Percentiles rank a stretch among this genome's conserved stretches.
These are phyloP conservation scores for Liopterus haemorrhoidalis DNA, from an alignment of 2,888 invertebrate species.

Conservation along the genomic window DNA sequence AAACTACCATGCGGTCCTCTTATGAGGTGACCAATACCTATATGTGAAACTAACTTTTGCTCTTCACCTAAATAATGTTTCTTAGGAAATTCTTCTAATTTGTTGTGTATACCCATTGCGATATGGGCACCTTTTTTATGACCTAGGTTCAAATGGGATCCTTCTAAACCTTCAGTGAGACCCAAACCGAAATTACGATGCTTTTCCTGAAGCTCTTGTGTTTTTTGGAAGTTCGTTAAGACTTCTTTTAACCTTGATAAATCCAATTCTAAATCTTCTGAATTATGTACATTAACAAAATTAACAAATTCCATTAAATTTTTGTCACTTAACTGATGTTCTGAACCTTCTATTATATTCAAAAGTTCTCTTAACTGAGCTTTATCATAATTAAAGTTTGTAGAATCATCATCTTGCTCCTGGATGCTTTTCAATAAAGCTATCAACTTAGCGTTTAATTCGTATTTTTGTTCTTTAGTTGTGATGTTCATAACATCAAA, in stretches of 20 bases:
- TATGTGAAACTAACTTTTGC: conserved; percentile 36
- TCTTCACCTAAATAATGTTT: conserved; percentile 44
- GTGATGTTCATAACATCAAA: conserved; percentile 18
- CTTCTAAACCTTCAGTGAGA: conserved; percentile 37
- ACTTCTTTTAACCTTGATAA: conserved; percentile 38
- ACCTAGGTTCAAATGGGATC: conserved; percentile 33
- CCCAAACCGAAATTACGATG: conserved; percentile 36
- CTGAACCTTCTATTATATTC: conserved; percentile 37
- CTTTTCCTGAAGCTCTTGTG: conserved; percentile 34
- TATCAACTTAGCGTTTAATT: conserved; percentile 36
- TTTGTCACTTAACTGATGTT: conserved; percentile 37
- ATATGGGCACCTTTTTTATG: conserved; percentile 37
- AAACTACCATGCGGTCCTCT: conserved; percentile 54
- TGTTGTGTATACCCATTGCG: conserved; percentile 37
- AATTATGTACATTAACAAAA: conserved; percentile 39
- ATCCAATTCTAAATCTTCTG: conserved; percentile 40
- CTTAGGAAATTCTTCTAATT: conserved; percentile 28
- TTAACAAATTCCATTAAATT: conserved; percentile 42
- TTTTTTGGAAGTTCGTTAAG: conserved; percentile 37
- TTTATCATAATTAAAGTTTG: conserved; percentile 39
- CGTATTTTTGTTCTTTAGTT: conserved; percentile 33
- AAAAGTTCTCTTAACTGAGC: conserved; percentile 38
- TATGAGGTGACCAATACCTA: conserved; percentile 45
- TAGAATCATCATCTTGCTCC: conserved; percentile 31
- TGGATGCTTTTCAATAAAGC: conserved; percentile 37